A percentile compares a stretch with the other conserved stretches of the same genome.
phyloP scores from a whole-genome alignment of 2,113 vertebrate genomes.

The Athene cunicularia region DNA sequence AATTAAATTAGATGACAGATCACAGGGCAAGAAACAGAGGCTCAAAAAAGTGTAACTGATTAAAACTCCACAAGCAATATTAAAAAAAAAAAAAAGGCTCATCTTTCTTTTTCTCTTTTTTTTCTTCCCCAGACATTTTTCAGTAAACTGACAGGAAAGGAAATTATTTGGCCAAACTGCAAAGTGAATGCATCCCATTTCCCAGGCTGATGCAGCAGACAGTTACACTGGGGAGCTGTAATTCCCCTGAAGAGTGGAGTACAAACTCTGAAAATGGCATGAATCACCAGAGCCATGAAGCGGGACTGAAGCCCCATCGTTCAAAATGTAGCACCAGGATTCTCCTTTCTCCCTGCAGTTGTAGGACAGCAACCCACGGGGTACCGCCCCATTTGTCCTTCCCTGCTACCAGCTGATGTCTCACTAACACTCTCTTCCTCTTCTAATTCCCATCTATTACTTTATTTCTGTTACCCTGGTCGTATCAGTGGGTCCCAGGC shows the following conservation, averaged over 20 bases:
- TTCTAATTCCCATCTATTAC: not conserved
- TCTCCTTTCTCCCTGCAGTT: not conserved
- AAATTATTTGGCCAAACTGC: not conserved
- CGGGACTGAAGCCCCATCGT: fast-evolving
- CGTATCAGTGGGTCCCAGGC: not conserved
- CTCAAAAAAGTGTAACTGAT: not conserved
- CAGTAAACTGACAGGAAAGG: not conserved
- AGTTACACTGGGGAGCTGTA: not conserved
- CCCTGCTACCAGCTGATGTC: fast-evolving
- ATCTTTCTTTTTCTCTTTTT: no score
- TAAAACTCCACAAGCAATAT: not conserved
- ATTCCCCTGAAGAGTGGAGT: not conserved
- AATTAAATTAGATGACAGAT: not conserved
- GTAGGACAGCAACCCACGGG: not conserved
- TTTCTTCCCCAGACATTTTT: not conserved
- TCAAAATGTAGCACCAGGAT: not conserved
- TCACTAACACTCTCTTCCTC: not conserved
- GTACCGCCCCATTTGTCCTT: not conserved
- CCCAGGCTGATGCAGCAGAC: not conserved
- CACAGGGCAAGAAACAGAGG: not conserved
- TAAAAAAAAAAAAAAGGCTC: not conserved
- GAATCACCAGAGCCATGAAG: not conserved
- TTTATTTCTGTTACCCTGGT: not conserved
- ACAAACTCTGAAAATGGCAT: fast-evolving
- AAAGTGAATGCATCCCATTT: not conserved